Evolutionary conservation across 2,888 invertebrate species (phyloP), one percentile per base, ranked within the genome.

Genomic region (Tribolium freemani): DNA sequence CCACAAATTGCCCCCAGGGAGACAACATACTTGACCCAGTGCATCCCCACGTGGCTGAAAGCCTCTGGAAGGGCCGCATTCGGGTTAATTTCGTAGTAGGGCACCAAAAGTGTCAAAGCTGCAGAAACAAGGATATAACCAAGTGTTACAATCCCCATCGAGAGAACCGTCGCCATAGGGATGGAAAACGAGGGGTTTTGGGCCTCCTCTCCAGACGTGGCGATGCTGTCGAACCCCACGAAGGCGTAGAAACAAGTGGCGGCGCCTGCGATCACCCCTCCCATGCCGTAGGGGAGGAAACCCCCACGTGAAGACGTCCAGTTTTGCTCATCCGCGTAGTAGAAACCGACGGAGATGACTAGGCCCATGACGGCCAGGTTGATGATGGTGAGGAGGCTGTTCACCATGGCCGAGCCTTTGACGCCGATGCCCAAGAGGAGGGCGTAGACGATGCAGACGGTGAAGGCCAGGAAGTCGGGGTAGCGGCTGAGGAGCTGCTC

Each of bases 171-270:
- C 0, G 96, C 95, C 71, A 94, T 88, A 0, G 96, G 96, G 79
- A 97, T 95, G 11, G 95, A 95, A 21, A 91, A 89, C 0, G 91
- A 87, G 0, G 95, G 95, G 80, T 93, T 93, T 79, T 91, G 92
- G 0, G 95, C 95, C 86, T 96, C 96, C 85, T 96, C 96, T 3
- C 83, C 94, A 0, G 95, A 92, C 0, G 96, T 95, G 0, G 96
- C 95, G 75, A 97, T 96, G 78, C 95, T 95, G 83, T 97, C 97
- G 80, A 97, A 96, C 0, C 96, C 96, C 4, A 96, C 94, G 82
- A 95, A 97, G 0, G 96, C 96, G 83, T 96, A 97, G 83, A 97
- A 96, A 83, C 96, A 95, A 0, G 96, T 95, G 0, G 96, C 96
- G 0, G 97, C 96, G 1, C 95, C 87, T 1, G 94, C 90, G 73